A percentile compares a stretch with the other conserved stretches of the same genome.
Conservation (phyloP, 2,888 invertebrate species). For the Muschampia plurimacula region DNA sequence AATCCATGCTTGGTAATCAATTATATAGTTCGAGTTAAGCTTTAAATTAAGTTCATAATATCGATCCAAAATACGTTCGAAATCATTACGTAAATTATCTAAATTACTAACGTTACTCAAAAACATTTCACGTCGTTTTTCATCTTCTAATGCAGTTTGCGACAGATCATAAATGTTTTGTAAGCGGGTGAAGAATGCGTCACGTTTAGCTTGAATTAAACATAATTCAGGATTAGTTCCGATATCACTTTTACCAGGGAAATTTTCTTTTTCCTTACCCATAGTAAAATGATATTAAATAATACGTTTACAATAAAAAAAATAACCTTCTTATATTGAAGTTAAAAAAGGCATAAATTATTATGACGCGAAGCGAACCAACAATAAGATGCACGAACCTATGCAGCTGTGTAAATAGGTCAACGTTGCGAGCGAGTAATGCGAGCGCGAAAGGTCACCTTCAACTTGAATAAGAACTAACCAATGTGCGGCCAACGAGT, state of each 20-base stretch:
- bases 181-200: neutral
- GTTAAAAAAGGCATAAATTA: too few species aligned
- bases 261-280: neutral
- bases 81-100: neutral
- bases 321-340: neutral
- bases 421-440: neutral
- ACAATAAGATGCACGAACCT: too few species aligned
- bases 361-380: too few species aligned
- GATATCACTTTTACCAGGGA: neutral
- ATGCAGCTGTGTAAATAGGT: too few species aligned
- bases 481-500: too few species aligned
- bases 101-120: conserved; percentile 2
- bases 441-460: neutral
- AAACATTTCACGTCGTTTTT: neutral
- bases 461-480: too few species aligned
- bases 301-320: too few species aligned
- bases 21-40: neutral
- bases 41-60: neutral
- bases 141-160: neutral
- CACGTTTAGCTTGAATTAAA: neutral
- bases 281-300: neutral
- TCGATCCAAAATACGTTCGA: neutral
- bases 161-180: neutral
- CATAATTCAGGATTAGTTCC: neutral
- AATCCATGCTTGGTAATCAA: conserved; percentile 1